These are phyloP conservation scores for Drepana arcuata DNA, from an alignment of 1,140 invertebrate species.

Conservation along the genomic window DNA sequence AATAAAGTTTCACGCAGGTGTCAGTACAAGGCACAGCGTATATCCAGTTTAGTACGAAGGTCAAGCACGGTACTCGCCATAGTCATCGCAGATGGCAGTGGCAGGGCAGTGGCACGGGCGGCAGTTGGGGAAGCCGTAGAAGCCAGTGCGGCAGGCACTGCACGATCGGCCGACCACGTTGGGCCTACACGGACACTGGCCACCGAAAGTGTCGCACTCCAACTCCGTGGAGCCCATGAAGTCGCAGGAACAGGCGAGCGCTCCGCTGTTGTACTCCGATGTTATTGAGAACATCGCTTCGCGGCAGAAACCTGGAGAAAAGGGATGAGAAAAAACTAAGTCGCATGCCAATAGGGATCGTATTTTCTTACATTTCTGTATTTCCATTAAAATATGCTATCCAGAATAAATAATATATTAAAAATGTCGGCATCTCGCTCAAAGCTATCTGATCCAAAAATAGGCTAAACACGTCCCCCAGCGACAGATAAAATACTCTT, in stretches of 20 bases:
- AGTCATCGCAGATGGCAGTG: constrained; percentile 84
- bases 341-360: too few relatives aligned
- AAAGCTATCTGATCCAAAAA: too few relatives aligned
- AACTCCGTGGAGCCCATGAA: constrained; percentile 91
- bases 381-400: too few relatives aligned
- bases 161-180: constrained; percentile 95
- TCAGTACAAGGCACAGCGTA: too few relatives aligned
- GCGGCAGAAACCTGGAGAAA: constrained; percentile 88
- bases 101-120: constrained; percentile 88
- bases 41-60: too few relatives aligned
- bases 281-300: constrained; percentile 95
- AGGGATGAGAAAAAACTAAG: too few relatives aligned
- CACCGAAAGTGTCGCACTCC: constrained; percentile 92
- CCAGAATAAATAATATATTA: too few relatives aligned
- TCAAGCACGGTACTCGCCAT: constrained; percentile 33
- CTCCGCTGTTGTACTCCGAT: constrained; percentile 94
- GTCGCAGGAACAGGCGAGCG: constrained; percentile 91
- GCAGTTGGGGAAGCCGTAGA: constrained; percentile 96
- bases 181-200: constrained; percentile 94
- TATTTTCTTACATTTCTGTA: too few relatives aligned
- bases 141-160: constrained; percentile 91
- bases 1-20: too few relatives aligned
- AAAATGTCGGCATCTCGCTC: too few relatives aligned
- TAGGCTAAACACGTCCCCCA: too few relatives aligned
- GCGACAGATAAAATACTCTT: too few relatives aligned